A percentile compares a stretch with the other conserved stretches of the same genome.
phyloP scores from a whole-genome alignment of 2,888 invertebrate species.

The Drosophila ezoana region DNA sequence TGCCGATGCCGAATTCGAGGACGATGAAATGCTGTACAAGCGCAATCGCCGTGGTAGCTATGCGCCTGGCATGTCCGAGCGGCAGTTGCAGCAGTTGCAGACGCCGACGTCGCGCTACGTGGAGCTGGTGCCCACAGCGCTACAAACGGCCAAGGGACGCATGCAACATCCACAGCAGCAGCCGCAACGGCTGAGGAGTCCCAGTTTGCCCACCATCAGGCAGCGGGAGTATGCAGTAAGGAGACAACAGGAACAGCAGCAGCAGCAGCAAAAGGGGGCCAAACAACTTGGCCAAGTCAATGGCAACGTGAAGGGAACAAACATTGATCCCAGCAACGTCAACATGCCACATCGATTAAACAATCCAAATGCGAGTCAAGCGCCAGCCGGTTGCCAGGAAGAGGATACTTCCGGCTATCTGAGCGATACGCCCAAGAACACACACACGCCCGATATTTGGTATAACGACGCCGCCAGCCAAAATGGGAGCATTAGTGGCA shows the following conservation, averaged over 20 bases:
- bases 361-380: slow-evolving; percentile 67
- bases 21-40: slow-evolving; percentile 64
- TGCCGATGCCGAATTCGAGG: slow-evolving; percentile 75
- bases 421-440: slow-evolving; percentile 89
- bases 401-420: slow-evolving; percentile 94
- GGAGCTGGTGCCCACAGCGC: slow-evolving; percentile 71
- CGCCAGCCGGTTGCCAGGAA: slow-evolving; percentile 85
- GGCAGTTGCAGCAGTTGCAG: slow-evolving; percentile 50
- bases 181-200: slow-evolving; percentile 86
- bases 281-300: slow-evolving; percentile 42
- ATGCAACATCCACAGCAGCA: slow-evolving; percentile 76
- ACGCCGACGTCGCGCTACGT: slow-evolving; percentile 57
- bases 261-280: slow-evolving; percentile 81
- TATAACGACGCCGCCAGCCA: slow-evolving; percentile 82
- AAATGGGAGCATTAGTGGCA: slow-evolving; percentile 75
- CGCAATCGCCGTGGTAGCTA: slow-evolving; percentile 63
- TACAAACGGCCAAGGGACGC: slow-evolving; percentile 82
- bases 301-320: slow-evolving; percentile 46
- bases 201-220: slow-evolving; percentile 89
- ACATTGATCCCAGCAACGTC: slow-evolving; percentile 73
- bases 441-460: slow-evolving; percentile 86
- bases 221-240: slow-evolving; percentile 71
- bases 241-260: slow-evolving; percentile 58
- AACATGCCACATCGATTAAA: slow-evolving; percentile 72
- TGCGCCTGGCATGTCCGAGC: slow-evolving; percentile 69